These are phyloP conservation scores for Pelodytes ibericus DNA, from an alignment of 2,797 vertebrate genomes.

Conservation along the genomic window DNA sequence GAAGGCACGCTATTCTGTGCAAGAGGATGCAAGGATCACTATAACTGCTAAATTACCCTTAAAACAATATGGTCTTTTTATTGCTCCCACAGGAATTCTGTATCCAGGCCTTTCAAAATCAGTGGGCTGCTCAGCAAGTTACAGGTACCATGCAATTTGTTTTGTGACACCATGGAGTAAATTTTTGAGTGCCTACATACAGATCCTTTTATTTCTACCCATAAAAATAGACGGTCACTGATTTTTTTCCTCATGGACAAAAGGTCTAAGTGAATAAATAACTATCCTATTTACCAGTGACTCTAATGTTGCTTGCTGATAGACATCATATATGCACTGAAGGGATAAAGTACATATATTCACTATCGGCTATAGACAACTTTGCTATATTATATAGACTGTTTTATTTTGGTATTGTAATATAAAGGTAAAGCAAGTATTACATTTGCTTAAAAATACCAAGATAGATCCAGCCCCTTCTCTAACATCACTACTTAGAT, in stretches of 20 bases:
- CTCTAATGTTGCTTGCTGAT: not conserved
- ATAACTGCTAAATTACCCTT: not conserved
- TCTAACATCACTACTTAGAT: too few relatives aligned
- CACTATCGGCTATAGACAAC: too few relatives aligned
- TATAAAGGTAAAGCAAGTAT: too few relatives aligned
- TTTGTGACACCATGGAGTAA: too few relatives aligned
- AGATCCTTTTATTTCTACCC: not conserved
- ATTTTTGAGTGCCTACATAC: not conserved
- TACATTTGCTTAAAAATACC: too few relatives aligned
- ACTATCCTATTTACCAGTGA: not conserved
- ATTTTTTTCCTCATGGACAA: not conserved
- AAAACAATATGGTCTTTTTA: conserved; percentile 1
- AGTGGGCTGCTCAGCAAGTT: not conserved
- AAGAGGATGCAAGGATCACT: not conserved
- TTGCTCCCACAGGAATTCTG: not conserved
- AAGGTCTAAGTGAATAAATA: not conserved
- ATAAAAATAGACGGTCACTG: not conserved
- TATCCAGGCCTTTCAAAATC: not conserved
- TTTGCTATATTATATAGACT: too few relatives aligned
- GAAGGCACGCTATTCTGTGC: not conserved
- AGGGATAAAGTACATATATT: too few relatives aligned
- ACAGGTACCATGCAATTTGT: not conserved
- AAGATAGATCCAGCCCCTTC: too few relatives aligned
- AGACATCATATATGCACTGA: too few relatives aligned
- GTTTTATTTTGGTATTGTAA: too few relatives aligned